Evolutionary conservation across 1,140 invertebrate genomes (phyloP).

Genomic region (Reticulitermes speratus): DNA sequence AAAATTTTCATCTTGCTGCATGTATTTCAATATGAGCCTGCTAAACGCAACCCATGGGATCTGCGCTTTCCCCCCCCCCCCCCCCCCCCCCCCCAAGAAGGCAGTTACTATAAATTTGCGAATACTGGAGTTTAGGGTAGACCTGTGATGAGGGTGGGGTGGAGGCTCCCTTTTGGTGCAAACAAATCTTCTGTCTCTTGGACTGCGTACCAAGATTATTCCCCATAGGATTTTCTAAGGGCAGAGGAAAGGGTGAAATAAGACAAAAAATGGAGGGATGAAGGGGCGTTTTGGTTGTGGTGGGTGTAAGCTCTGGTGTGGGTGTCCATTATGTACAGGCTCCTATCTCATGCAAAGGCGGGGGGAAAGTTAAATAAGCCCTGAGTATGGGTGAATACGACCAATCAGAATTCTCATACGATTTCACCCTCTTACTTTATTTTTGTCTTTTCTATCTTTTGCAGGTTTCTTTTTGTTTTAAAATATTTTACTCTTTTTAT

Average conservation of each 20-base stretch:
- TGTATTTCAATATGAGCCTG: slow-evolving; percentile 31
- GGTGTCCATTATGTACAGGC: not conserved
- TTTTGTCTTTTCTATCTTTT: not conserved
- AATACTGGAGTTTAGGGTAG: not conserved
- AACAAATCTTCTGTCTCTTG: slow-evolving; percentile 34
- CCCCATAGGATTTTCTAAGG: slow-evolving; percentile 8
- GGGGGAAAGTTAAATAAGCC: not conserved
- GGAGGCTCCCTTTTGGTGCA: slow-evolving; percentile 25
- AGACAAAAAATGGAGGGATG: not conserved
- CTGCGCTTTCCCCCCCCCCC: not conserved
- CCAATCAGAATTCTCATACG: slow-evolving; percentile 15
- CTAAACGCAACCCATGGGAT: not conserved
- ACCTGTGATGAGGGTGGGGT: slow-evolving; percentile 16
- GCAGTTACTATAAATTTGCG: slow-evolving; percentile 34
- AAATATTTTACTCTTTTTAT: not conserved
- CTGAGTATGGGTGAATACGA: not conserved
- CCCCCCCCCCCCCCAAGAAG: not conserved
- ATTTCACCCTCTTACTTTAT: not conserved
- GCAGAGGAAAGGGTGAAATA: not conserved
- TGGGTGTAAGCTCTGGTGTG: not conserved
- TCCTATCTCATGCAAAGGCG: not conserved
- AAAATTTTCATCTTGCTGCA: slow-evolving; percentile 31
- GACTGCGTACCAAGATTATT: slow-evolving; percentile 33
- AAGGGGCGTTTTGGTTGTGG: not conserved
- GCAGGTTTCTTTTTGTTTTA: not conserved